Conservation (phyloP, 2,113 vertebrate genomes). For the Hucho hucho region DNA sequence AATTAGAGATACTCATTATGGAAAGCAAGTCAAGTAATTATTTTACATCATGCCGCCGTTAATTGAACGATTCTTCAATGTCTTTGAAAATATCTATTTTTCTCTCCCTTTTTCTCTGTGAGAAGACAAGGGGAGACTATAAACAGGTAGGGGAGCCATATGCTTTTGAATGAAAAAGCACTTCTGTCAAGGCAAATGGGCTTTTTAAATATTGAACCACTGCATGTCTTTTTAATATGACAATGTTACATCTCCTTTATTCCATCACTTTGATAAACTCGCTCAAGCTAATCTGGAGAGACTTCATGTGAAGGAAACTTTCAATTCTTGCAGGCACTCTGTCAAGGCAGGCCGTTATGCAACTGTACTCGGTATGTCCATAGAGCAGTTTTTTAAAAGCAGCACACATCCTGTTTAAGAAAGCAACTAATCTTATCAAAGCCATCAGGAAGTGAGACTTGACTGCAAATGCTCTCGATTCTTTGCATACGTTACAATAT, state of each 20-base stretch:
- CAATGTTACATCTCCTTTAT: conserved; percentile 73
- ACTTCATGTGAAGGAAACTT: conserved; percentile 19
- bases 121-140: conserved; percentile 59
- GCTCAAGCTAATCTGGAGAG: conserved; percentile 32
- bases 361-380: conserved; percentile 50
- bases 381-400: conserved; percentile 55
- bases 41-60: conserved; percentile 98
- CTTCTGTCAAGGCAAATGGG: conserved; percentile 71
- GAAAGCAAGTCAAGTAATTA: conserved; percentile 95
- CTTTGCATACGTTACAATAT: conserved; percentile 61
- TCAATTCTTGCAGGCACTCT: conserved; percentile 25
- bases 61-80: conserved; percentile 98
- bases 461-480: conserved; percentile 67
- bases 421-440: conserved; percentile 76
- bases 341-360: conserved; percentile 47
- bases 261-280: conserved; percentile 74
- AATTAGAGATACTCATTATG: conserved; percentile 99
- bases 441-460: conserved; percentile 74
- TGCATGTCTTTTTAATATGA: conserved; percentile 73
- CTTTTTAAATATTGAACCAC: conserved; percentile 77
- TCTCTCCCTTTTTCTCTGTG: conserved; percentile 50
- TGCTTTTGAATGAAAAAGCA: conserved; percentile 73
- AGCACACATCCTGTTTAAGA: conserved; percentile 76
- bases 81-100: conserved; percentile 68
- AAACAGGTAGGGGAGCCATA: conserved; percentile 74